phyloP scores from a whole-genome alignment of 2,888 invertebrate species.

The Frankliniella fusca region DNA sequence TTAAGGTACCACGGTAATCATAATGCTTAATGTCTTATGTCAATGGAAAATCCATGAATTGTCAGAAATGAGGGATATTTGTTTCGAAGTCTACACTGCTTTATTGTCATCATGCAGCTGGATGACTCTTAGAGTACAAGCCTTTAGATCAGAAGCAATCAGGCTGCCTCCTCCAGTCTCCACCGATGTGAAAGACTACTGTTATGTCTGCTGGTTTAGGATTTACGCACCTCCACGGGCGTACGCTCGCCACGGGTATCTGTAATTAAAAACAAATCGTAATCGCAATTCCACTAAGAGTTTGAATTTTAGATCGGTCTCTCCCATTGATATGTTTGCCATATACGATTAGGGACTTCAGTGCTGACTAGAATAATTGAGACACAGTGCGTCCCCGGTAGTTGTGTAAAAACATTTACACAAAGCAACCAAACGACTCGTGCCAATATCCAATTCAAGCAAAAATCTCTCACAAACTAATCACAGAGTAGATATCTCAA shows the following conservation, averaged over 20 bases:
- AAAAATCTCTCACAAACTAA: no score
- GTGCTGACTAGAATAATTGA: no score
- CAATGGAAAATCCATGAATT: not conserved
- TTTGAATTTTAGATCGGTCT: no score
- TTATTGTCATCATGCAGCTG: constrained; percentile 52
- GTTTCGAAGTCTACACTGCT: not conserved
- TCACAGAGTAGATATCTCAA: no score
- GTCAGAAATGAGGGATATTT: not conserved
- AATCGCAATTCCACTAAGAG: no score
- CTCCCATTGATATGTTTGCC: no score
- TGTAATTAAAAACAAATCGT: no score
- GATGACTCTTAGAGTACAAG: constrained; percentile 87
- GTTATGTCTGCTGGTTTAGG: constrained; percentile 93
- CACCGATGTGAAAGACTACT: constrained; percentile 86
- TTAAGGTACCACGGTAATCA: constrained; percentile 60
- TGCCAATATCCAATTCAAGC: no score
- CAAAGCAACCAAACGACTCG: no score
- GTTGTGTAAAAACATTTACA: no score
- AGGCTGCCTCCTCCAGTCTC: constrained; percentile 91
- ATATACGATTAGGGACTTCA: no score
- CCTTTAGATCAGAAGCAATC: constrained; percentile 82
- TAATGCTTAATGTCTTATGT: not conserved
- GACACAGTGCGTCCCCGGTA: no score
- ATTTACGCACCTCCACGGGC: constrained; percentile 93
- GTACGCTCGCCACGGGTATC: constrained; percentile 91